Base-by-base conservation (phyloP, 2,113 vertebrate genomes). In the Melanerpes aurifrons region DNA sequence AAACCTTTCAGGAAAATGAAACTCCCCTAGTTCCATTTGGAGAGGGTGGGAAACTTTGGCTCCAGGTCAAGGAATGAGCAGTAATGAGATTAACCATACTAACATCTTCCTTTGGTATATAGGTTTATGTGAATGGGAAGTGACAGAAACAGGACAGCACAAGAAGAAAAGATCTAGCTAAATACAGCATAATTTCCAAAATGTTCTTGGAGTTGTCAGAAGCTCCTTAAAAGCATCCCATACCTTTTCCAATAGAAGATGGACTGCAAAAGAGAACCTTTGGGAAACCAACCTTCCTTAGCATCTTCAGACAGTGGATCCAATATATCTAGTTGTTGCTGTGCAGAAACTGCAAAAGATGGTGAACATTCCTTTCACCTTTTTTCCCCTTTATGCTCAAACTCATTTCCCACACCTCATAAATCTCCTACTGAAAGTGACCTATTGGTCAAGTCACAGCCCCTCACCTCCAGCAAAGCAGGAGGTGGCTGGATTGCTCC, bases 401-500 rank as follows among this genome's bases (percentile, higher is more conserved):
- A 80, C 29, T 92, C 1, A 1, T 89, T 92, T 95, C 67, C 75
- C 63, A 86, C 77, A 86, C 85, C 83, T 94, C 0, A 0, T 31
- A 54, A 78, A 57, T 89, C 73, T 95, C 58, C 79, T 80, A 13
- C 31, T 61, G 91, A 67, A 69, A 45, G 15, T 86, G 86, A 89
- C 90, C 86, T 86, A 24, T 72, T 0, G 0, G 61, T 86, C 71
- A 73, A 82, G 85, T 47, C 9, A 2, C 70, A 77, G n/a, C 48
- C 45, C 31, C 77, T 85, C 64, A 83, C 66, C 66, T 59, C 61
- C 70, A 91, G 94, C 74, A 81, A 68, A 89, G 86, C 87, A 70
- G 72, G 87, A 93, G 82, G 71, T 4, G 12, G 54, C 43, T 63
- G 79, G 26, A 50, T 80, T 86, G 92, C 90, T 96, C 87, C 89